Evolutionary conservation across 1,140 invertebrate species (phyloP), one percentile per base, ranked within the genome.

Genomic region (Lepidostoma basale): DNA sequence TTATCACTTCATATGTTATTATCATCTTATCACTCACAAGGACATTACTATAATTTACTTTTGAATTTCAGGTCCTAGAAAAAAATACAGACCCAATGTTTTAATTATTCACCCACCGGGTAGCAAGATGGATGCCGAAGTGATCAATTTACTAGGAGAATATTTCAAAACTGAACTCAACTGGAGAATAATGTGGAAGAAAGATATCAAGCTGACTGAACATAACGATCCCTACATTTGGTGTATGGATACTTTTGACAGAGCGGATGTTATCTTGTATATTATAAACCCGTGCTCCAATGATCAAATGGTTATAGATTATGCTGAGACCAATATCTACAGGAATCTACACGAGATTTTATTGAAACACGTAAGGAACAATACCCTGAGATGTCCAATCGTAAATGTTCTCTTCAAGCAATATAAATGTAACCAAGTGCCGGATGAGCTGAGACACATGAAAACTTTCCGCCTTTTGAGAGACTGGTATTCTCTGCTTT

Each of bases 151-250:
- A 22, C 28, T 72, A 1, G 10, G 44, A 1, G 47, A 66, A 10
- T 69, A 72, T 44, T 33, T 72, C 14, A 16, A 62, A 25, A 30
- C 20, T 3, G 67, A 72, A 56, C 52, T 66, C 6, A 54, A 63
- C 22, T 66, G 62, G 62, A 47, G 45, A 18, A 39, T 72, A 16
- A 25, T 59, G 26, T 42, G 54, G 20, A 45, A 72, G 23, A 45
- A 67, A 39, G 63, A 69, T 14, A 72, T 72, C 18, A 58, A 47
- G 33, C 18, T 39, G n/a, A 69, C 70, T 8, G 12, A 62, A 44
- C 70, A 72, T 30, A 26, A 59, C 3, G 63, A 72, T 69, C 70
- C 70, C 2, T 68, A 66, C 25, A 54, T 72, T 12, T 72, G 62
- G 70, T 72, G 62, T 47, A 14, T 62, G 23, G 67, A 72, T 16